Evolutionary conservation across 2,888 invertebrate species (phyloP).

Genomic region (Steinernema scapterisci): DNA sequence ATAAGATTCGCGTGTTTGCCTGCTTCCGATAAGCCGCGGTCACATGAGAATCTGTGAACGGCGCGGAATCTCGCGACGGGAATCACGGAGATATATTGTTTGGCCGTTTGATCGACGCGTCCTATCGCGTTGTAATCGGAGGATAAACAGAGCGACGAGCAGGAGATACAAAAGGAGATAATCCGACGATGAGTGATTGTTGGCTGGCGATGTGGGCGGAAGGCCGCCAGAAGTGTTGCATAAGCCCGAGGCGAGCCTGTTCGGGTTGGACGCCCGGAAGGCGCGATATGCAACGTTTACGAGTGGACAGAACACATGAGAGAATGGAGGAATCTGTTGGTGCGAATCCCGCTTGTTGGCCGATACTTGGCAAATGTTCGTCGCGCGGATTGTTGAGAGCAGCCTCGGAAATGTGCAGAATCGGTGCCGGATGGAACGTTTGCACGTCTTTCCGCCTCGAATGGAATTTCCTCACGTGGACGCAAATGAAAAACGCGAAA

Average conservation of each 20-base stretch:
- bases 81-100: constrained; percentile 26
- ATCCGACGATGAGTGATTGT: background rate
- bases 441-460: too few relatives aligned
- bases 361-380: too few relatives aligned
- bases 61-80: background rate
- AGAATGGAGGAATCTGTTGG: too few relatives aligned
- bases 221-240: background rate
- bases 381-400: too few relatives aligned
- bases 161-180: constrained; percentile 24
- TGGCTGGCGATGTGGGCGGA: background rate
- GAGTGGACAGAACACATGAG: too few relatives aligned
- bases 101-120: background rate
- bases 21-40: background rate
- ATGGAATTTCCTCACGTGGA: too few relatives aligned
- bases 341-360: too few relatives aligned
- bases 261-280: too few relatives aligned
- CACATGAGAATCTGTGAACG: background rate
- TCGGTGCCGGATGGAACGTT: too few relatives aligned
- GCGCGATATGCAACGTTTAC: too few relatives aligned
- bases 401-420: too few relatives aligned
- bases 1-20: constrained; percentile 11
- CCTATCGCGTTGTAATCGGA: constrained; percentile 9
- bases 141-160: constrained; percentile 24
- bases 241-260: background rate
- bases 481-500: too few relatives aligned